These are phyloP conservation scores for Camelus dromedarius DNA, from an alignment of 2,113 vertebrate genomes.

Conservation along the genomic window DNA sequence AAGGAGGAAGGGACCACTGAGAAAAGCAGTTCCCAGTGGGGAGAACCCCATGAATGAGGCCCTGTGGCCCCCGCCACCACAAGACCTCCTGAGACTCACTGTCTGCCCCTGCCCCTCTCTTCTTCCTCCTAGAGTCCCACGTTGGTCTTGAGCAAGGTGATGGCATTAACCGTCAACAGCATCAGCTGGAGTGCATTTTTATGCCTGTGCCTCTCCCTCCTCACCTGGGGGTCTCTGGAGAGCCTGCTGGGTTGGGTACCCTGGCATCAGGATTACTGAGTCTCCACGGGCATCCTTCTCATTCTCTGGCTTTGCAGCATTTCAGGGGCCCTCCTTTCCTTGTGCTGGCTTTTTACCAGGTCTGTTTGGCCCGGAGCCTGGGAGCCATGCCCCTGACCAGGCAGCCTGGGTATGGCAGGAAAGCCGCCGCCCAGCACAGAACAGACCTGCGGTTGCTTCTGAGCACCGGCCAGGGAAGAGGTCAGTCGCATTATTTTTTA, in stretches of 20 bases:
- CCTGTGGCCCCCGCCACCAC: too few relatives aligned
- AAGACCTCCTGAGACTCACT: neutral
- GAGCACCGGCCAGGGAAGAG: neutral
- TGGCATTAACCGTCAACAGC: neutral
- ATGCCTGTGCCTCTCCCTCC: neutral
- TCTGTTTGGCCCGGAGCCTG: neutral
- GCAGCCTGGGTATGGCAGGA: neutral
- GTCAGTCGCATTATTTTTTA: constrained; percentile 23
- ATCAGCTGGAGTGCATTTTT: neutral
- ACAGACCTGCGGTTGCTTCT: neutral
- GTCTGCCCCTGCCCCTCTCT: neutral
- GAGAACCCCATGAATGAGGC: neutral
- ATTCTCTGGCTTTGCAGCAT: neutral
- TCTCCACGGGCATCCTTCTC: neutral
- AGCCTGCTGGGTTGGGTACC: neutral
- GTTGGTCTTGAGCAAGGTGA: neutral
- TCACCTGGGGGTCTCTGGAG: neutral
- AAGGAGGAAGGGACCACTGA: neutral
- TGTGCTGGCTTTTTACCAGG: neutral
- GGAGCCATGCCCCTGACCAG: fast-evolving
- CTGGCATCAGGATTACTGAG: neutral
- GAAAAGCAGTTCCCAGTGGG: neutral
- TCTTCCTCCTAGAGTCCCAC: neutral
- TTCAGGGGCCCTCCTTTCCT: neutral
- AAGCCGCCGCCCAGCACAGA: neutral